phyloP scores from a whole-genome alignment of 2,888 invertebrate species.

The Drosophila neotestacea region DNA sequence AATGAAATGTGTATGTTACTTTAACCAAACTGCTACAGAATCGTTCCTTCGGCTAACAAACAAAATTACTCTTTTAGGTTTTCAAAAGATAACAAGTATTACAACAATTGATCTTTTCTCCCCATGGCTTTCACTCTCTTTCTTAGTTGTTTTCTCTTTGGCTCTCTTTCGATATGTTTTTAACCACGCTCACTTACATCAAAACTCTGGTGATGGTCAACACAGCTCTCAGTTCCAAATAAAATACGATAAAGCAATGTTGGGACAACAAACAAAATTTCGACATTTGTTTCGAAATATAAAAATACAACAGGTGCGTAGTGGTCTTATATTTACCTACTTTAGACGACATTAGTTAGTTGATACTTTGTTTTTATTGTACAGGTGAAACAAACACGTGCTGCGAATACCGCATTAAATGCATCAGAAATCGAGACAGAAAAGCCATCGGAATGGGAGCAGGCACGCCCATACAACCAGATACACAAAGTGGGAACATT shows the following conservation, averaged over 20 bases:
- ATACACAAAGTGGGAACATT: constrained; percentile 9
- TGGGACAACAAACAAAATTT: not conserved
- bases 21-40: too few relatives aligned
- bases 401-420: not conserved
- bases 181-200: too few relatives aligned
- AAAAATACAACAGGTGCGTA: not conserved
- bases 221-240: not conserved
- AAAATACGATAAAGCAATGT: not conserved
- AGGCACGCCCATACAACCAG: not conserved
- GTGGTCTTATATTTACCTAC: not conserved
- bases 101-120: too few relatives aligned
- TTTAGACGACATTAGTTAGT: not conserved
- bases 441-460: not conserved
- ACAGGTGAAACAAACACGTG: not conserved
- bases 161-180: too few relatives aligned
- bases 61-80: too few relatives aligned
- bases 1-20: too few relatives aligned
- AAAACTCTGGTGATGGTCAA: too few relatives aligned
- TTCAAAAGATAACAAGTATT: too few relatives aligned
- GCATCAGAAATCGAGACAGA: not conserved
- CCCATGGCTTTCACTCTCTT: too few relatives aligned
- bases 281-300: not conserved
- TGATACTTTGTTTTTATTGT: not conserved
- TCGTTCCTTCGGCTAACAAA: too few relatives aligned
- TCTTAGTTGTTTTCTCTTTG: too few relatives aligned